Evolutionary conservation across 2,113 vertebrate species (phyloP), one percentile per base, ranked within the genome.

Genomic region (Microcebus murinus): DNA sequence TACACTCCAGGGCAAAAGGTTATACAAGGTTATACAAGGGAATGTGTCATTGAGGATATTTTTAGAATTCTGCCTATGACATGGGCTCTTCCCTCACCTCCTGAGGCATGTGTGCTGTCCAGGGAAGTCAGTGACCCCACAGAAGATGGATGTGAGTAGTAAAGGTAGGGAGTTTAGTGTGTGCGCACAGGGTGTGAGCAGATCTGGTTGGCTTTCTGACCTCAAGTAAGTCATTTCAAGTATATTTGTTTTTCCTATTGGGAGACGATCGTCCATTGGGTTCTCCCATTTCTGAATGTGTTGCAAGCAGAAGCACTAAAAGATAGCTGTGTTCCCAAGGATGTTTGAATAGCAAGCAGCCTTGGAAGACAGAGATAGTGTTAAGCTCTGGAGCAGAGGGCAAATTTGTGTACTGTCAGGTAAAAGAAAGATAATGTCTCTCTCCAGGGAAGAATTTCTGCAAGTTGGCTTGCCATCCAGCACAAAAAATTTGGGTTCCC

Each of bases 91-190:
- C 8, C 48, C 31, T 48, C 55, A 73, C 31, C 61, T 34, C 55
- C 8, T 39, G 9, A 11, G 27, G 20, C 21, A 68, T 20, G 29
- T 29, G 13, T 0, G 13, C 14, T 55, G 0, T 48, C 50, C 8
- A 63, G 57, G 10, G 13, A 4, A 82, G 25, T 18, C 45, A 27
- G 25, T 17, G 14, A 59, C 57, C 20, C 23, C 52, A 63, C 82
- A 42, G 57, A 77, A 63, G 59, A 91, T n/a, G 17, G 20, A 48
- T 15, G 0, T 18, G 21, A 45, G 3, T 8, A 34, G 34, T 18
- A 4, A 31, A 65, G 5, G 0, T 10, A 12, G 3, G 36, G 27
- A 52, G 27, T 14, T 18, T 1, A n/a, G 17, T 55, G 4, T 36
- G 7, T 34, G 23, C 42, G 31, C 25, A 10, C 59, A n/a, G 70